A percentile compares a stretch with the other conserved stretches of the same genome.
Conservation (phyloP, 2,113 vertebrate genomes). For the Malurus elegans region DNA sequence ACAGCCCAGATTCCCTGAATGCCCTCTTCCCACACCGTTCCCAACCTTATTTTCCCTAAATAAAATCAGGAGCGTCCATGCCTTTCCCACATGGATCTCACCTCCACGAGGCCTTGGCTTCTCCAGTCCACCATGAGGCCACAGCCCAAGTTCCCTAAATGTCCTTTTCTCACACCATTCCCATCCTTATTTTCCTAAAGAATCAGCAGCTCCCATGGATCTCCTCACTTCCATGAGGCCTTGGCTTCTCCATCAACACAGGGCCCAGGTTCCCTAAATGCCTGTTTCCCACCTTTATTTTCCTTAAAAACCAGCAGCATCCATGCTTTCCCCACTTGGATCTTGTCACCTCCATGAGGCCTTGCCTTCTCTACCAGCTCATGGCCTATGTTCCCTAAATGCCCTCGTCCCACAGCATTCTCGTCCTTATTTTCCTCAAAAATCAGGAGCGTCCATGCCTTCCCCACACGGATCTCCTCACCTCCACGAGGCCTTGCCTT, state of each 20-base stretch:
- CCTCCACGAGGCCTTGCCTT: rapidly evolving
- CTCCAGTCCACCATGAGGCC: too few relatives aligned
- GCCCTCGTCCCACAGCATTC: background rate
- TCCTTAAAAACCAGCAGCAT: background rate
- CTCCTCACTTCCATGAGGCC: background rate
- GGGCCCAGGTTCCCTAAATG: background rate
- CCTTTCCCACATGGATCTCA: too few relatives aligned
- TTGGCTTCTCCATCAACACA: background rate
- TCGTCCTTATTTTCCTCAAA: background rate
- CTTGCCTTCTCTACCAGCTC: background rate
- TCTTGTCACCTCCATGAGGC: rapidly evolving
- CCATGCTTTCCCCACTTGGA: too few relatives aligned
- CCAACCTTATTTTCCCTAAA: too few relatives aligned
- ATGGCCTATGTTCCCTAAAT: background rate
- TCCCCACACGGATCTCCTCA: background rate
- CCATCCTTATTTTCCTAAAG: background rate
- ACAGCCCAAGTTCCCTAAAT: too few relatives aligned
- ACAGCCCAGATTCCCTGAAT: too few relatives aligned
- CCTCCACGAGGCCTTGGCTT: too few relatives aligned
- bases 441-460: rapidly evolving
- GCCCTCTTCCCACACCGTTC: too few relatives aligned
- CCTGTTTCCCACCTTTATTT: background rate
- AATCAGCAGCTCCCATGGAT: rapidly evolving
- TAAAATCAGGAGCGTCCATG: rapidly evolving
- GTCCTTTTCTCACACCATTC: too few relatives aligned